These are phyloP conservation scores for Daktulosphaira vitifoliae DNA, from an alignment of 1,140 invertebrate genomes.

Conservation along the genomic window DNA sequence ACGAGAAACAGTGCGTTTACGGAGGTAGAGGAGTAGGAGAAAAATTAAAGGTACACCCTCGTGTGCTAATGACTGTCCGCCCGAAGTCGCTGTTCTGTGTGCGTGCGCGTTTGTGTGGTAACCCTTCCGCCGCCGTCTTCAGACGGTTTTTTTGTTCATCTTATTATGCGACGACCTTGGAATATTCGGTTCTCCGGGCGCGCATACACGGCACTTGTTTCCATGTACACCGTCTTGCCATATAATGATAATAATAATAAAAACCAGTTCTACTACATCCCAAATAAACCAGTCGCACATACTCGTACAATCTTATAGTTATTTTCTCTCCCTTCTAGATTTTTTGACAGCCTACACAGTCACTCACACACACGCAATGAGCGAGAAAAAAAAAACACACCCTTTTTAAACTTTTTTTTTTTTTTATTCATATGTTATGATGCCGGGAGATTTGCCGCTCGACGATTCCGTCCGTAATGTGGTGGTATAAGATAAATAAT, in stretches of 20 bases:
- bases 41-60: constrained; percentile 25
- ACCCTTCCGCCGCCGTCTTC: constrained; percentile 25
- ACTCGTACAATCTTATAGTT: constrained; percentile 6
- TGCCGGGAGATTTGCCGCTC: constrained; percentile 2
- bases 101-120: neutral
- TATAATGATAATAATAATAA: constrained; percentile 21
- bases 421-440: too few species aligned
- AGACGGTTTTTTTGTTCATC: neutral
- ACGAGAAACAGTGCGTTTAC: neutral
- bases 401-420: neutral
- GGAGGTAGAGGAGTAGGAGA: neutral
- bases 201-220: neutral
- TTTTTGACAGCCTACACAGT: neutral
- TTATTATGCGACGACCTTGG: constrained; percentile 24
- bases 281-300: constrained; percentile 26
- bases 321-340: constrained; percentile 21
- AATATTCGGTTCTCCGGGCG: constrained; percentile 25
- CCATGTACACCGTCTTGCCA: neutral
- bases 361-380: neutral
- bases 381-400: constrained; percentile 13
- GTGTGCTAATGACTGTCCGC: constrained; percentile 21
- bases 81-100: neutral
- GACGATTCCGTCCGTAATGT: constrained; percentile 8
- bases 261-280: constrained; percentile 33
- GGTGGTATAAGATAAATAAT: constrained; percentile 1